Percentiles rank a stretch among this genome's conserved stretches.
These are phyloP conservation scores for human DNA, from an alignment of 2,113 vertebrate genomes.

Conservation along the genomic window DNA sequence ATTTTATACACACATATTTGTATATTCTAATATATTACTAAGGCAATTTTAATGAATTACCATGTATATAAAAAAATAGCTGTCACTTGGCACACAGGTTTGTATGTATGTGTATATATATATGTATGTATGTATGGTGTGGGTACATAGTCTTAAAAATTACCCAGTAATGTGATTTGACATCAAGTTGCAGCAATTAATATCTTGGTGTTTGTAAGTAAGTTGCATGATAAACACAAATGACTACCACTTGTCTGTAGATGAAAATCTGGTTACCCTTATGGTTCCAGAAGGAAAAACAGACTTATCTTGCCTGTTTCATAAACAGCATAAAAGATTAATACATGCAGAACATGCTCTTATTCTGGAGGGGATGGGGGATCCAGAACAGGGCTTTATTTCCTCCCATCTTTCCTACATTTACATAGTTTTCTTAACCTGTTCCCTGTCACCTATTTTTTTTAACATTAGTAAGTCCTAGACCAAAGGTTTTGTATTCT, in stretches of 20 bases:
- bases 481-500: conserved; percentile 70
- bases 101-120: background rate
- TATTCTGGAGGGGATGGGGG: conserved; percentile 52
- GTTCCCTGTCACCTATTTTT: conserved; percentile 85
- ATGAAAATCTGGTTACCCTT: conserved; percentile 82
- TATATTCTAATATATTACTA: conserved; percentile 31
- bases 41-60: conserved; percentile 45
- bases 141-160: conserved; percentile 57
- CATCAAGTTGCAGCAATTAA: conserved; percentile 77
- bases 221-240: conserved; percentile 65
- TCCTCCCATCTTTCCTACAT: conserved; percentile 61
- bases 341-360: conserved; percentile 73
- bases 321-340: conserved; percentile 73
- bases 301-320: conserved; percentile 79
- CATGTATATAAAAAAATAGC: background rate
- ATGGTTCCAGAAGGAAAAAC: conserved; percentile 79
- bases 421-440: conserved; percentile 76
- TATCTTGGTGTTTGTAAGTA: conserved; percentile 71
- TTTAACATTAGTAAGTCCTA: conserved; percentile 79
- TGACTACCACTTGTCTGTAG: conserved; percentile 72
- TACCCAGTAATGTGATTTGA: conserved; percentile 72
- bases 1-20: background rate
- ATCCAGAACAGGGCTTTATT: conserved; percentile 68
- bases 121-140: background rate
- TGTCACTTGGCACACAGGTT: background rate